Evolutionary conservation across 2,888 invertebrate genomes (phyloP), one percentile per base, ranked within the genome.

Genomic region (Caenorhabditis zanzibari): DNA sequence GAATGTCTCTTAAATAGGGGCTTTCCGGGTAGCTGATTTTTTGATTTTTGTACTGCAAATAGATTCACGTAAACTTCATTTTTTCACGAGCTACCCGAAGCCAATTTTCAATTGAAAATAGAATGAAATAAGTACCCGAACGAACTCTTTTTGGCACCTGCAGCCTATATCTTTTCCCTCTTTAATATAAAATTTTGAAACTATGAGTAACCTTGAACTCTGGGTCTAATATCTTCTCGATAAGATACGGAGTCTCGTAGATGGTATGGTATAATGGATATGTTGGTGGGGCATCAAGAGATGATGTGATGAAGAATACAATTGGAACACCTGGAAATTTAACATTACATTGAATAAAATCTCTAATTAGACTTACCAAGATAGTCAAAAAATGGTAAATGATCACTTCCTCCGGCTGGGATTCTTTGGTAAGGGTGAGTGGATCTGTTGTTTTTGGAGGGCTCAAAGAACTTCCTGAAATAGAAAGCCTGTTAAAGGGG

Each of bases 361-460:
- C 16, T 44, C n/a, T 4, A 12, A 47, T 6, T n/a, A 0, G 5
- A 2, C 2, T 38, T 89, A 14, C 93, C 85, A 38, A 79, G 84
- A 64, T 89, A 91, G 52, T 92, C 91, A 35, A 93, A 89, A 84
- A 94, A 94, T 3, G 92, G 89, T 14, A 92, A 91, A 85, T 93
- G 93, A 88, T 94, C 93, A 85, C 93, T 93, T 14, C 93, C 93
- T 16, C 93, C 92, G 0, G 93, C 93, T 1, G 93, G 91, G 24
- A 81, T 75, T 24, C 69, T 41, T 58, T 61, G 64, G 41, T 71
- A 71, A n/a, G 84, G 82, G n/a, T 72, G 63, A 19, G 41, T 22
- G 0, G 69, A 63, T 0, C 73, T 56, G n/a, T 77, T 77, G 26
- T 32, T 61, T 54, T 44, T 72, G 3, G 76, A 66, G 5, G 74